These are phyloP conservation scores for Ptychadena robeensis DNA, from an alignment of 2,797 vertebrate genomes.

Conservation along the genomic window DNA sequence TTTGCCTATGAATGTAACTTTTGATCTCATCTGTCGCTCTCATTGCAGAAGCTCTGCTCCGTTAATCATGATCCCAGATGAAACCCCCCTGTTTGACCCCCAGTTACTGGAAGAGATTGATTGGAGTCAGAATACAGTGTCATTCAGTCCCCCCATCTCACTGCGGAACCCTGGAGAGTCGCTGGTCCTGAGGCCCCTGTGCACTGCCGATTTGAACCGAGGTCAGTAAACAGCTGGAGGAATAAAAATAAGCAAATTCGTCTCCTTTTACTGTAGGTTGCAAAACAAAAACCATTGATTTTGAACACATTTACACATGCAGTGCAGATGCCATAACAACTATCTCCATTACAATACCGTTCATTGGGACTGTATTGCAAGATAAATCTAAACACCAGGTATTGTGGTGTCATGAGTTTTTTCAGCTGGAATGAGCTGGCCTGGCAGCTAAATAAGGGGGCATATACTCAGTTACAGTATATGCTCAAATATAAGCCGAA, in stretches of 20 bases:
- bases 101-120: slow-evolving; percentile 87
- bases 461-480: no score
- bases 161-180: slow-evolving; percentile 85
- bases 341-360: no score
- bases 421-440: no score
- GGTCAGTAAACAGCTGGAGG: slow-evolving; percentile 72
- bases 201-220: slow-evolving; percentile 86
- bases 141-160: slow-evolving; percentile 88
- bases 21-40: neutral
- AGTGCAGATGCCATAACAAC: no score
- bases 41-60: slow-evolving; percentile 8
- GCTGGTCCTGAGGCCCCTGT: slow-evolving; percentile 89
- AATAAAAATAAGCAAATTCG: neutral
- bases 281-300: neutral
- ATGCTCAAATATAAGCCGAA: no score
- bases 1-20: neutral
- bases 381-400: no score
- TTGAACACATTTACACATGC: no score
- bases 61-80: slow-evolving; percentile 82
- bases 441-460: no score
- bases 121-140: slow-evolving; percentile 85
- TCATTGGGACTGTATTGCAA: no score
- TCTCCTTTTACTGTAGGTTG: neutral
- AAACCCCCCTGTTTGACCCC: slow-evolving; percentile 90
- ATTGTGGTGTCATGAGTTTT: no score